Percentiles rank a stretch among this genome's conserved stretches.
These are phyloP conservation scores for Drosophila repletoides DNA, from an alignment of 1,140 invertebrate species.

Conservation along the genomic window DNA sequence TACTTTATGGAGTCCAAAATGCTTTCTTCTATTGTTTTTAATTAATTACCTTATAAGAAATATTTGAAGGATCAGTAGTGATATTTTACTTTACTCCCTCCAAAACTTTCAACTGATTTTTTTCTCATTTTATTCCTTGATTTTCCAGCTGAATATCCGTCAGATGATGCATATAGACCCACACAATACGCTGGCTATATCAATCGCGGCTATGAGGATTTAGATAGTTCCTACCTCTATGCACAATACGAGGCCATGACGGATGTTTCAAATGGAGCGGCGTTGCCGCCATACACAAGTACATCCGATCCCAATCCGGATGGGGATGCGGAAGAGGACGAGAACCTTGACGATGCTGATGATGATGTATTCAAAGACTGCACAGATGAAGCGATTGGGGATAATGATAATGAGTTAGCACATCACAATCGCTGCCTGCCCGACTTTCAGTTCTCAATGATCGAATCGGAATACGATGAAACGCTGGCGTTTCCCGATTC, in stretches of 20 bases:
- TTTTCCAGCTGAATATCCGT: slow-evolving; percentile 48
- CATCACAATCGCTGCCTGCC: slow-evolving; percentile 61
- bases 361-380: slow-evolving; percentile 40
- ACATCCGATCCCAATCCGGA: background rate
- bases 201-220: slow-evolving; percentile 71
- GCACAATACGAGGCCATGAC: slow-evolving; percentile 66
- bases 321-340: slow-evolving; percentile 4
- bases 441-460: slow-evolving; percentile 77
- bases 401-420: slow-evolving; percentile 17
- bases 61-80: too few species aligned
- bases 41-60: too few species aligned
- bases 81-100: too few species aligned
- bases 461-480: slow-evolving; percentile 86
- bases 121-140: background rate
- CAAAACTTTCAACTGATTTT: background rate
- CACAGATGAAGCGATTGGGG: slow-evolving; percentile 33
- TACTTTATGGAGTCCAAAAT: too few species aligned
- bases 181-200: slow-evolving; percentile 54
- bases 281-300: slow-evolving; percentile 36
- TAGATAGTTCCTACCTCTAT: slow-evolving; percentile 73
- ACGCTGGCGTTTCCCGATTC: slow-evolving; percentile 85
- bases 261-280: slow-evolving; percentile 19
- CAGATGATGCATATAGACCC: slow-evolving; percentile 58
- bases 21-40: too few species aligned
- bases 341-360: slow-evolving; percentile 9